Evolutionary conservation across 2,113 vertebrate species (phyloP).

Genomic region (Chiloscyllium plagiosum): DNA sequence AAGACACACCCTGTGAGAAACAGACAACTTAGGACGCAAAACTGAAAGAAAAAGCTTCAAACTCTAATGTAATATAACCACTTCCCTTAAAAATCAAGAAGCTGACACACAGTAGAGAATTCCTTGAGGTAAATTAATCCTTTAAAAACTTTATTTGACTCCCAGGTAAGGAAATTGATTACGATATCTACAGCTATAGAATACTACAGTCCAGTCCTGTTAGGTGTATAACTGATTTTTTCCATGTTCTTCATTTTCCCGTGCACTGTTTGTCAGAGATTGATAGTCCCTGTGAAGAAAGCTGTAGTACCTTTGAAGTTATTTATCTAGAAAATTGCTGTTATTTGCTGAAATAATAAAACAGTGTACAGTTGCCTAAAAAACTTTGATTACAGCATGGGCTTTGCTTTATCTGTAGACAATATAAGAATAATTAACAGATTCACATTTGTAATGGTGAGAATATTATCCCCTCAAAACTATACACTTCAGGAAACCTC

Average conservation of each 20-base stretch:
- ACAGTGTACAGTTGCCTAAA: not conserved
- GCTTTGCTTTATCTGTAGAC: not conserved
- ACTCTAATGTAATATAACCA: not conserved
- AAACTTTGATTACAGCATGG: not conserved
- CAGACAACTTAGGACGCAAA: not conserved
- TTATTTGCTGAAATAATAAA: not conserved
- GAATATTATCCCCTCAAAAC: not conserved
- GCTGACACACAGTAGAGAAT: not conserved
- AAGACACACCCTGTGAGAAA: not conserved
- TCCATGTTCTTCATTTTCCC: not conserved
- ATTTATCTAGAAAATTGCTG: not conserved
- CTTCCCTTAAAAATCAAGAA: not conserved
- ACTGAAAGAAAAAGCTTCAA: not conserved
- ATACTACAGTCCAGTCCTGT: not conserved
- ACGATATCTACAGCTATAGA: not conserved
- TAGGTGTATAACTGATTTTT: not conserved
- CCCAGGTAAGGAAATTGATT: not conserved
- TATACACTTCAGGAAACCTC: not conserved
- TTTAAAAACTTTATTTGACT: not conserved
- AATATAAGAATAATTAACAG: not conserved
- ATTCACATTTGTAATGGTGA: not conserved
- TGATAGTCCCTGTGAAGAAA: not conserved
- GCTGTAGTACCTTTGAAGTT: not conserved
- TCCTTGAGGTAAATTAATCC: not conserved
- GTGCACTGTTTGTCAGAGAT: not conserved